Percentiles rank a stretch among this genome's conserved stretches.
Evolutionary conservation across 2,113 vertebrate species (phyloP).

Genomic region (Notarius lentiginosus): DNA sequence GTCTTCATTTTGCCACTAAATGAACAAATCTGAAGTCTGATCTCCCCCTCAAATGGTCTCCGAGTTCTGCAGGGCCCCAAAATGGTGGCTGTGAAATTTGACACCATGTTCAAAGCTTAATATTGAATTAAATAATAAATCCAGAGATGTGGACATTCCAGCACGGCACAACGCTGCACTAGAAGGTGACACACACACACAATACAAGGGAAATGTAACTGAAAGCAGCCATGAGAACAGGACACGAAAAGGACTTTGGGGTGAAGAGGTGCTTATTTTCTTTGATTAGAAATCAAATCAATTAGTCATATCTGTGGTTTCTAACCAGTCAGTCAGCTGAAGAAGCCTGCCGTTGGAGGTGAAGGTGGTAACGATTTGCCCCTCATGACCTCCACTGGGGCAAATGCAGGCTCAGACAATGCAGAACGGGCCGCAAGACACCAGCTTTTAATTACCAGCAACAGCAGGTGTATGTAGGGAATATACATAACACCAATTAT

Average conservation of each 20-base stretch:
- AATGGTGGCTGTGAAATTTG: too few relatives aligned
- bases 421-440: neutral
- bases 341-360: neutral
- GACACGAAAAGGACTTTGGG: neutral
- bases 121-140: too few relatives aligned
- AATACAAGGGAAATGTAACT: neutral
- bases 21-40: too few relatives aligned
- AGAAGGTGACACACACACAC: neutral
- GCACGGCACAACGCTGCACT: neutral
- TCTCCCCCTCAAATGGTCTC: too few relatives aligned
- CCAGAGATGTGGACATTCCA: too few relatives aligned
- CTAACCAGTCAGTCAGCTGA: neutral
- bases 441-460: constrained; percentile 14
- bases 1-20: too few relatives aligned
- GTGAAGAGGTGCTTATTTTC: neutral
- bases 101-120: too few relatives aligned
- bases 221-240: neutral
- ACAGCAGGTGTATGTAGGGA: neutral
- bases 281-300: neutral
- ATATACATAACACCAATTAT: constrained; percentile 9
- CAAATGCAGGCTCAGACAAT: neutral
- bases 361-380: neutral
- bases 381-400: neutral
- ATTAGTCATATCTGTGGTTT: neutral
- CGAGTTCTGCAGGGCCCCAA: too few relatives aligned